phyloP scores from a whole-genome alignment of 2,113 vertebrate species.

The Petrocephalus microphthalmus region DNA sequence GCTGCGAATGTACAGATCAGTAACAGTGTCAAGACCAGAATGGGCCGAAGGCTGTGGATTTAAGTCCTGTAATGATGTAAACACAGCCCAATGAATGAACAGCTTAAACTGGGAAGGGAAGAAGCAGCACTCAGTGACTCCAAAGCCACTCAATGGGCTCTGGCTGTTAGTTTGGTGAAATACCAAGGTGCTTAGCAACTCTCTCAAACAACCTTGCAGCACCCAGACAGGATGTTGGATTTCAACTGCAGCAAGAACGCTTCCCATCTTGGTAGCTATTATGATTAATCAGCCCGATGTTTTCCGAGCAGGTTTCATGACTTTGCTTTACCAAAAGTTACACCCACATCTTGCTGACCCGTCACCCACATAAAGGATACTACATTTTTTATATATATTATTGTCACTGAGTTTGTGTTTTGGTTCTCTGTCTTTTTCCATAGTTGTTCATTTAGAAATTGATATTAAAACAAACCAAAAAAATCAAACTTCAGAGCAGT shows the following conservation, averaged over 20 bases:
- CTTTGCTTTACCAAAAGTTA: background rate
- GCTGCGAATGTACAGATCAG: background rate
- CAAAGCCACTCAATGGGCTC: background rate
- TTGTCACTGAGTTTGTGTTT: background rate
- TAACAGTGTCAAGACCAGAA: background rate
- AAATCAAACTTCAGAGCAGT: background rate
- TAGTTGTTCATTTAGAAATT: background rate
- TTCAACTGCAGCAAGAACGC: background rate
- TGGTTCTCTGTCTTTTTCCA: background rate
- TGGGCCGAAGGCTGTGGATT: background rate
- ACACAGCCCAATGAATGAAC: background rate
- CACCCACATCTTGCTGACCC: background rate
- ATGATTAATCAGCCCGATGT: too few species aligned
- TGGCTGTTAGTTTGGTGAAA: constrained; percentile 4
- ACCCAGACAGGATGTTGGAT: background rate
- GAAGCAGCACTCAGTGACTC: background rate
- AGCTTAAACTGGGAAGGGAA: background rate
- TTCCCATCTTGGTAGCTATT: background rate
- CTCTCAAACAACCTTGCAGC: background rate
- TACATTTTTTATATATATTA: background rate
- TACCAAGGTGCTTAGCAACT: background rate
- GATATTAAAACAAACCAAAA: background rate
- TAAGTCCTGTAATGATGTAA: background rate
- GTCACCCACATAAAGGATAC: background rate
- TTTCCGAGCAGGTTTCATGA: background rate